These are phyloP conservation scores for Acrocyrtus sp. DNA, from an alignment of 2,888 invertebrate genomes.

Conservation along the genomic window DNA sequence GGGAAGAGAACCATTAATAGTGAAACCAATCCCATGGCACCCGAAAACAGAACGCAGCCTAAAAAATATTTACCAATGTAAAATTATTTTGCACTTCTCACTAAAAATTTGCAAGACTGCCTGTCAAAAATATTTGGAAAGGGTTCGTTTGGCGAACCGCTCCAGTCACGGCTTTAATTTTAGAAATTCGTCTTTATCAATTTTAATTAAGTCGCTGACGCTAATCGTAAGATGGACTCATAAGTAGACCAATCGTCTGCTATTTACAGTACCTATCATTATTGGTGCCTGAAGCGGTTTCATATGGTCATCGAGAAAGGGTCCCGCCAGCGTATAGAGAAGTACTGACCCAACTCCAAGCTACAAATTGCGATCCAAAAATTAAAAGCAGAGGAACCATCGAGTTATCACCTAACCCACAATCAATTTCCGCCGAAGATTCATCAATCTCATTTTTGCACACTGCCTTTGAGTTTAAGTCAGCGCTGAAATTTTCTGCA, in stretches of 20 bases:
- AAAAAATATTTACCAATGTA: slow-evolving; percentile 18
- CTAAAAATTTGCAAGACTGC: too few relatives aligned
- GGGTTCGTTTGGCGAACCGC: slow-evolving; percentile 64
- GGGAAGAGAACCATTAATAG: slow-evolving; percentile 76
- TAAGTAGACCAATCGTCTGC: slow-evolving; percentile 34
- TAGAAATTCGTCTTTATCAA: too few relatives aligned
- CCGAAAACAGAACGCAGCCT: slow-evolving; percentile 54
- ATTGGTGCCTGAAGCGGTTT: slow-evolving; percentile 75
- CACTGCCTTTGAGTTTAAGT: slow-evolving; percentile 13
- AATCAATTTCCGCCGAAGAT: slow-evolving; percentile 64
- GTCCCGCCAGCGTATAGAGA: slow-evolving; percentile 75
- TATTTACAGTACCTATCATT: slow-evolving; percentile 72
- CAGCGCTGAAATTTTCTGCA: slow-evolving; percentile 27
- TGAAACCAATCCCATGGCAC: slow-evolving; percentile 71
- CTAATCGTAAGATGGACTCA: too few relatives aligned
- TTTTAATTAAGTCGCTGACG: too few relatives aligned
- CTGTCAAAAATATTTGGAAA: too few relatives aligned
- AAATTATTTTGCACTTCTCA: too few relatives aligned
- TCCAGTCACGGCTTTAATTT: slow-evolving; percentile 37
- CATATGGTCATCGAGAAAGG: slow-evolving; percentile 77
- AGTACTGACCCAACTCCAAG: slow-evolving; percentile 77
- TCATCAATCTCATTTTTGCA: slow-evolving; percentile 3
- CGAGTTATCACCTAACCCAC: slow-evolving; percentile 65
- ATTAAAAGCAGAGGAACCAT: slow-evolving; percentile 69
- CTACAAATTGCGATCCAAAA: slow-evolving; percentile 75